Percentiles rank a stretch among this genome's conserved stretches.
phyloP scores from a whole-genome alignment of 2,113 vertebrate genomes.

The Gambusia holbrooki region DNA sequence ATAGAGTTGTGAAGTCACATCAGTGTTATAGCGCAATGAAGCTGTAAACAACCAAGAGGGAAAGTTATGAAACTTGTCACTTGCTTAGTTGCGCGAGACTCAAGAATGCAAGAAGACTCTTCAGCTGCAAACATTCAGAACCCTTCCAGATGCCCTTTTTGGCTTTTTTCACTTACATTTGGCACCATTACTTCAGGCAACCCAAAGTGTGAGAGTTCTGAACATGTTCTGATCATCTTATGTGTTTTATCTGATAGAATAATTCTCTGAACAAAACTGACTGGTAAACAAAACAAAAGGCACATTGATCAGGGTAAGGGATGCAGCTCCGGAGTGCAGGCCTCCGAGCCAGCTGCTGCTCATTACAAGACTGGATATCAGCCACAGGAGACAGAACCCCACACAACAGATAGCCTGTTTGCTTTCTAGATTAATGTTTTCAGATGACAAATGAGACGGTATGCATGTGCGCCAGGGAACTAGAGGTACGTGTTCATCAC shows the following conservation, averaged over 20 bases:
- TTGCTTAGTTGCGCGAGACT: conserved; percentile 44
- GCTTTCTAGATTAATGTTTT: conserved; percentile 71
- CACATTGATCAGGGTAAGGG: conserved; percentile 70
- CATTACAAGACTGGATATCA: conserved; percentile 69
- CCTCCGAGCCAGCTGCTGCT: conserved; percentile 76
- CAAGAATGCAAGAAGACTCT: conserved; percentile 43
- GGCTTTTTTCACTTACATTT: too few species aligned
- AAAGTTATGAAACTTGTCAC: conserved; percentile 30
- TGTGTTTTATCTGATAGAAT: conserved; percentile 13
- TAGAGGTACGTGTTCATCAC: conserved; percentile 14
- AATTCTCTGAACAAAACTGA: conserved; percentile 61
- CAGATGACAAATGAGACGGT: conserved; percentile 65
- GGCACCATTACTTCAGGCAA: too few species aligned
- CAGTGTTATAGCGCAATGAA: conserved; percentile 36
- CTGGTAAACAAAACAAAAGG: conserved; percentile 74
- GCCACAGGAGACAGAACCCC: conserved; percentile 59
- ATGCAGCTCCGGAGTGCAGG: conserved; percentile 67
- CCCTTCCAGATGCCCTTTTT: too few species aligned
- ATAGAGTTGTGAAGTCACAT: conserved; percentile 31
- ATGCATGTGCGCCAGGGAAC: conserved; percentile 9
- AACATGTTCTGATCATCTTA: conserved; percentile 3
- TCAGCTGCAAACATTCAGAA: conserved; percentile 33
- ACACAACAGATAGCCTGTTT: conserved; percentile 71
- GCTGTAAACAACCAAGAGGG: conserved; percentile 35
- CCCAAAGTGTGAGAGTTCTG: too few species aligned